These are phyloP conservation scores for Rotaria magnacalcarata DNA, from an alignment of 2,888 invertebrate genomes.

Conservation along the genomic window DNA sequence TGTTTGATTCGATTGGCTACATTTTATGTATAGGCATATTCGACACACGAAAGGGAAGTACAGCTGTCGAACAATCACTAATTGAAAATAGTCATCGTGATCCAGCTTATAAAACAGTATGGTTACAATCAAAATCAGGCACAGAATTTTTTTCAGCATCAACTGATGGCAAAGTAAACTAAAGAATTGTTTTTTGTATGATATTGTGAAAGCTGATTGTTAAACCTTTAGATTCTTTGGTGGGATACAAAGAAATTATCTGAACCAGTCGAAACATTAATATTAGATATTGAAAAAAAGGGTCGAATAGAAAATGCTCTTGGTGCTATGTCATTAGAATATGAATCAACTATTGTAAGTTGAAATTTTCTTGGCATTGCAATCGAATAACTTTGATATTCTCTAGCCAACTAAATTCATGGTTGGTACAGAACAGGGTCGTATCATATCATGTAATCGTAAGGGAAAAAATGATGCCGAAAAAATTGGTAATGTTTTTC, in stretches of 20 bases:
- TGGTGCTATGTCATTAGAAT: slow-evolving; percentile 73
- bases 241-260: slow-evolving; percentile 76
- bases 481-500: slow-evolving; percentile 68
- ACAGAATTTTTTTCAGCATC: slow-evolving; percentile 88
- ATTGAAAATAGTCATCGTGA: slow-evolving; percentile 80
- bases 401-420: slow-evolving; percentile 72
- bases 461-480: slow-evolving; percentile 73
- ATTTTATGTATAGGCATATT: slow-evolving; percentile 48
- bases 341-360: slow-evolving; percentile 70
- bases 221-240: slow-evolving; percentile 63
- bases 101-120: slow-evolving; percentile 78
- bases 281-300: slow-evolving; percentile 68
- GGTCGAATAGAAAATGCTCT: slow-evolving; percentile 68
- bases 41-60: slow-evolving; percentile 70
- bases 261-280: slow-evolving; percentile 70
- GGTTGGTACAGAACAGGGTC: slow-evolving; percentile 69
- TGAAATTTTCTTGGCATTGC: no score
- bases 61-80: slow-evolving; percentile 73
- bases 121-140: slow-evolving; percentile 88
- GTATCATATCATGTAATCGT: slow-evolving; percentile 68
- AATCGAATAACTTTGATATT: no score
- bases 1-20: not conserved
- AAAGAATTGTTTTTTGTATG: no score
- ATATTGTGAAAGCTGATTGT: no score
- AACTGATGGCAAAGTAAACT: slow-evolving; percentile 69